These are phyloP conservation scores for Corticium candelabrum DNA, from an alignment of 37 sponge, comb jelly and placozoan genomes.

Conservation along the genomic window DNA sequence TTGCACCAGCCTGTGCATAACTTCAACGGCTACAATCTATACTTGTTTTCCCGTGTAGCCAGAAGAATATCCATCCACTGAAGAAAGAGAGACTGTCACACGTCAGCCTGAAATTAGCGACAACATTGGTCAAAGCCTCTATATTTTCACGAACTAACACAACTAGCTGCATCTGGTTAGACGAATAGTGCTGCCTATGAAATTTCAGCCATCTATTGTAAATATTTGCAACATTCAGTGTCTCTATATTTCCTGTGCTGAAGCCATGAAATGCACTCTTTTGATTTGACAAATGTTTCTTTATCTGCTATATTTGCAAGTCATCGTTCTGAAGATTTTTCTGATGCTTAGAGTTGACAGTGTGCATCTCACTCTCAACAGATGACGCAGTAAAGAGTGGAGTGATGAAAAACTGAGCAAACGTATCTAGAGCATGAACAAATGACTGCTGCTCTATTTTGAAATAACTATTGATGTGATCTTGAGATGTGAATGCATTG, in stretches of 20 bases:
- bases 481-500: constrained; percentile 82
- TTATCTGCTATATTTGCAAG: constrained; percentile 64
- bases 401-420: constrained; percentile 79
- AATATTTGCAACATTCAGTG: constrained; percentile 39
- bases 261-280: constrained; percentile 43
- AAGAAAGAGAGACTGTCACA: too few species aligned
- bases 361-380: constrained; percentile 54
- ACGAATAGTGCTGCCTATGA: constrained; percentile 45
- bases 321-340: constrained; percentile 40
- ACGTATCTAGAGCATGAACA: constrained; percentile 63
- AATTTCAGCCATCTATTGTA: constrained; percentile 14
- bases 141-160: constrained; percentile 57
- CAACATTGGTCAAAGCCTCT: constrained; percentile 22
- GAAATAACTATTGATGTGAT: constrained; percentile 84
- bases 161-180: constrained; percentile 81
- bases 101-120: too few species aligned
- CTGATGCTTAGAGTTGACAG: constrained; percentile 78
- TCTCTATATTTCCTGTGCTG: constrained; percentile 46
- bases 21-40: too few species aligned
- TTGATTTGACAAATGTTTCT: constrained; percentile 60
- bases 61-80: too few species aligned
- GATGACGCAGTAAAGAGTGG: constrained; percentile 54
- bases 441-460: constrained; percentile 36
- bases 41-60: too few species aligned
- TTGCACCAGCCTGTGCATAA: too few species aligned